These are phyloP conservation scores for Lasiurus borealis DNA, from an alignment of 2,113 vertebrate genomes.

Conservation along the genomic window DNA sequence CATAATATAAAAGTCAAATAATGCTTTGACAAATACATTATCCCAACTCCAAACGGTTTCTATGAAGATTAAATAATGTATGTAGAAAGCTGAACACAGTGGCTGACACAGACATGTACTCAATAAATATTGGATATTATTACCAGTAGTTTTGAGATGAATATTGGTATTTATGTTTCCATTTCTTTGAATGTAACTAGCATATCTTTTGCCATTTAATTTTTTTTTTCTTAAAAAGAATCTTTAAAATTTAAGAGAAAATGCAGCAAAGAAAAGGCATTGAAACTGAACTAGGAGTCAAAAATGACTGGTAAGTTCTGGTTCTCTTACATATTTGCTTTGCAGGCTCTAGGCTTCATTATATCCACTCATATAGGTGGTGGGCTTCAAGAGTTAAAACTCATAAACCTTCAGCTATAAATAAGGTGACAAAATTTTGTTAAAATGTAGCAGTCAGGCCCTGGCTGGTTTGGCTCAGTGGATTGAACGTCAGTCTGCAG, in stretches of 20 bases:
- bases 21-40: background rate
- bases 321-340: background rate
- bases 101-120: background rate
- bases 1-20: background rate
- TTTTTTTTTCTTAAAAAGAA: background rate
- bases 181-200: constrained; percentile 30
- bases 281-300: background rate
- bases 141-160: background rate
- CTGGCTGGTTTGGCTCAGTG: too few species aligned
- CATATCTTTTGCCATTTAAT: background rate
- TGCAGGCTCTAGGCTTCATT: background rate
- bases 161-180: background rate
- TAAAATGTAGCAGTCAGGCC: background rate
- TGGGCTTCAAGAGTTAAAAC: background rate
- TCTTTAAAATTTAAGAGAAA: constrained; percentile 7
- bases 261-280: background rate
- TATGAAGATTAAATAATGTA: background rate
- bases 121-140: background rate
- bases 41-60: background rate
- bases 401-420: background rate
- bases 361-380: background rate
- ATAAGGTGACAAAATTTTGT: background rate
- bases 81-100: background rate
- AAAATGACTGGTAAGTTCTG: background rate
- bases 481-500: too few species aligned